Conservation (phyloP, 2,888 invertebrate genomes). For the Caenorhabditis sp. region DNA sequence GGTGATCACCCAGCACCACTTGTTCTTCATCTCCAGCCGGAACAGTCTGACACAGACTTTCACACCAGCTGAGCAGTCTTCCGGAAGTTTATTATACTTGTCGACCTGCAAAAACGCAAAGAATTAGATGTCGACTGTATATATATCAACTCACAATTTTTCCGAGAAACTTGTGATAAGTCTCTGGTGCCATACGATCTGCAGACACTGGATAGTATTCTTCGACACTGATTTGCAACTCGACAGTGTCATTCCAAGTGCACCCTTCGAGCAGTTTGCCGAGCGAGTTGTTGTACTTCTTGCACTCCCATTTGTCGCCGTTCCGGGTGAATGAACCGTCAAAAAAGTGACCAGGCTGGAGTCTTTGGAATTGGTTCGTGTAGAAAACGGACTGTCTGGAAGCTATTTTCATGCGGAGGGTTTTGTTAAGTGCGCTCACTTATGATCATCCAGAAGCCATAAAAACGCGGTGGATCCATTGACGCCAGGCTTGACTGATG, state of each 20-base stretch:
- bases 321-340: conserved; percentile 9
- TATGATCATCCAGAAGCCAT: conserved; percentile 42
- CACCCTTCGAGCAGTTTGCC: conserved; percentile 22
- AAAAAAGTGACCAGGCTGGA: conserved; percentile 25
- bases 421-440: not conserved
- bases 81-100: not conserved
- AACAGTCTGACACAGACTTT: conserved; percentile 17
- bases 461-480: conserved; percentile 14
- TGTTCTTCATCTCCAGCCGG: not conserved
- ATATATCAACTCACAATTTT: conserved; percentile 25
- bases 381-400: conserved; percentile 19
- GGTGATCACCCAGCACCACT: conserved; percentile 22
- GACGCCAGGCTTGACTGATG: conserved; percentile 8
- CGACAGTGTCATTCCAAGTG: not conserved
- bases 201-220: not conserved
- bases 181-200: conserved; percentile 11
- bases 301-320: conserved; percentile 20
- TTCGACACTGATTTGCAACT: conserved; percentile 6
- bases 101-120: conserved; percentile 22
- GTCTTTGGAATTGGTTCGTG: not conserved
- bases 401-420: not conserved
- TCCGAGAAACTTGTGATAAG: conserved; percentile 31
- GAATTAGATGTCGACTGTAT: not conserved
- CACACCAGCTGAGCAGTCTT: conserved; percentile 28
- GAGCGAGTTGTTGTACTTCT: not conserved